phyloP scores from a whole-genome alignment of 2,113 vertebrate genomes.

The Polypterus senegalus region DNA sequence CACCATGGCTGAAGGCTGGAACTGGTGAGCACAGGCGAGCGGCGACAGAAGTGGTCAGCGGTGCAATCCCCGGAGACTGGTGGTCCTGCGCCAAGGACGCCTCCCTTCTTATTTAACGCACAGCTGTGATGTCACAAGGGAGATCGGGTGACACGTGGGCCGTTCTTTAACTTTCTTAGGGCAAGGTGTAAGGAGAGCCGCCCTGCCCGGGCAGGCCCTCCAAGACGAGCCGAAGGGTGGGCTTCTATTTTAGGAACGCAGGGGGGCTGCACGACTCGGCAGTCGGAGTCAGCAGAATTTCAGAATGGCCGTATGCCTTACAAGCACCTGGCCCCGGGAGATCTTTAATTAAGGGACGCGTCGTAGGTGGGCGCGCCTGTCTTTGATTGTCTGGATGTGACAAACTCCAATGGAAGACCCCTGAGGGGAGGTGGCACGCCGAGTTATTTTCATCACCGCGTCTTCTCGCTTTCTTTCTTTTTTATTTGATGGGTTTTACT shows the following conservation, averaged over 20 bases:
- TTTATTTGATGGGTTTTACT: too few species aligned
- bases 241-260: constrained; percentile 26
- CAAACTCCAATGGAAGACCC: too few species aligned
- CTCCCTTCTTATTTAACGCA: constrained; percentile 72
- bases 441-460: too few species aligned
- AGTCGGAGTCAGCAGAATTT: too few species aligned
- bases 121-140: constrained; percentile 55
- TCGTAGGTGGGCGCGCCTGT: too few species aligned
- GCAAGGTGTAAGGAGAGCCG: constrained; percentile 68
- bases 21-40: constrained; percentile 49
- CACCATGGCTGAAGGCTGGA: constrained; percentile 75
- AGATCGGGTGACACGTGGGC: constrained; percentile 63
- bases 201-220: constrained; percentile 44
- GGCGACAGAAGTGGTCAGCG: constrained; percentile 19
- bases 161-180: constrained; percentile 95
- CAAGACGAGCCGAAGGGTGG: constrained; percentile 29
- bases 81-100: constrained; percentile 57
- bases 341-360: too few species aligned
- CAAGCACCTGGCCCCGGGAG: too few species aligned
- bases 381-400: too few species aligned
- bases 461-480: too few species aligned
- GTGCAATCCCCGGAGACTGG: constrained; percentile 53
- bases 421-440: too few species aligned
- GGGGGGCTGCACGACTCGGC: background rate
- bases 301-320: too few species aligned